Evolutionary conservation across 37 sponge, comb jelly and placozoan genomes (phyloP).

Genomic region (Halisarca cf. caerulea): DNA sequence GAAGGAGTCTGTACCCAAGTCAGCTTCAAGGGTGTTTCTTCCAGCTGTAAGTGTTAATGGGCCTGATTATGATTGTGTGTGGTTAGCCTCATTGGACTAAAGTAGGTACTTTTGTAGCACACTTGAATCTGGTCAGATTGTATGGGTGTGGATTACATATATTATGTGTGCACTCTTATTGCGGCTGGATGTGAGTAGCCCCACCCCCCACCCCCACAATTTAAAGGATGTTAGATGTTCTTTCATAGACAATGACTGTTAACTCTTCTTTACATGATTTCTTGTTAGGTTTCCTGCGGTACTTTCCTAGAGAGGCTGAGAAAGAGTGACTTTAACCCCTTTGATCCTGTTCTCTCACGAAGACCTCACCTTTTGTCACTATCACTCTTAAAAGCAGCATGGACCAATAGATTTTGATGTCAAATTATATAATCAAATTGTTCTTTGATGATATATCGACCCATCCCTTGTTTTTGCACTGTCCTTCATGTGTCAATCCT

Average conservation of each 20-base stretch:
- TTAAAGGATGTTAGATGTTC: too few species aligned
- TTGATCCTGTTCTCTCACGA: slow-evolving; percentile 40
- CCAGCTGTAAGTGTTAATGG: slow-evolving; percentile 82
- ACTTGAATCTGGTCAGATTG: too few species aligned
- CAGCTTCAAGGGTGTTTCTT: slow-evolving; percentile 50
- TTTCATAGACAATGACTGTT: too few species aligned
- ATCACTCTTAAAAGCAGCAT: slow-evolving; percentile 35
- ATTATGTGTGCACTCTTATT: not conserved
- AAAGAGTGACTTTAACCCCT: slow-evolving; percentile 61
- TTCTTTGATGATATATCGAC: too few species aligned
- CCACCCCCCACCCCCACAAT: too few species aligned
- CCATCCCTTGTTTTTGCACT: too few species aligned
- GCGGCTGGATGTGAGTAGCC: not conserved
- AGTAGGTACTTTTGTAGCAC: too few species aligned
- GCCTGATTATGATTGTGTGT: not conserved
- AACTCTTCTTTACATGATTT: too few species aligned
- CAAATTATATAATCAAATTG: too few species aligned
- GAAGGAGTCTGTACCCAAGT: not conserved
- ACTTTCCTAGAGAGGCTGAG: slow-evolving; percentile 59
- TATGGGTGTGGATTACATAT: not conserved
- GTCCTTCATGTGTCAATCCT: too few species aligned
- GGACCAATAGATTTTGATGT: not conserved
- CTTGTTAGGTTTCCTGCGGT: slow-evolving; percentile 76
- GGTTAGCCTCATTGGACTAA: not conserved
- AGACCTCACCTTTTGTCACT: slow-evolving; percentile 62